Percentiles rank a stretch among this genome's conserved stretches.
These are phyloP conservation scores for Gymnoscelis rufifasciata DNA, from an alignment of 2,888 invertebrate species.

Conservation along the genomic window DNA sequence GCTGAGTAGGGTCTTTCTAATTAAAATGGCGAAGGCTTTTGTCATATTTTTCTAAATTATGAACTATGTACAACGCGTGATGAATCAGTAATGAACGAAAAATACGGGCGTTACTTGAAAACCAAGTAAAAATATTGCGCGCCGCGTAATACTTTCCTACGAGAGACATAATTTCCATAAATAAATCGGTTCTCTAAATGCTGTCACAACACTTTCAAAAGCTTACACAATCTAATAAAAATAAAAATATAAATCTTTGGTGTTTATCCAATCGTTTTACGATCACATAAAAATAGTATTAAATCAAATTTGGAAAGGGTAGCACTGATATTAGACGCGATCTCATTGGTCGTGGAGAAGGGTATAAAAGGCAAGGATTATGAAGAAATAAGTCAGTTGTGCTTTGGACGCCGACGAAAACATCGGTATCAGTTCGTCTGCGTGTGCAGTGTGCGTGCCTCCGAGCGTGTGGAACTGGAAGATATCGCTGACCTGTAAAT, in stretches of 20 bases:
- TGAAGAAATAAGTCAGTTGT: constrained; percentile 30
- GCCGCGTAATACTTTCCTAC: not conserved
- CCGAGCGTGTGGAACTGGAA: constrained; percentile 86
- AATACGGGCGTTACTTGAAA: constrained; percentile 15
- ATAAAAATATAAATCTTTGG: constrained; percentile 40
- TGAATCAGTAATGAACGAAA: not conserved
- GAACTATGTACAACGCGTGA: constrained; percentile 1
- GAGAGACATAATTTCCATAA: not conserved
- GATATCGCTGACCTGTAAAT: constrained; percentile 82
- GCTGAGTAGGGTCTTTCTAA: constrained; percentile 2
- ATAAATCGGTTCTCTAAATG: constrained; percentile 20
- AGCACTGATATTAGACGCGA: constrained; percentile 27
- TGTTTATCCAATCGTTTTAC: constrained; percentile 48
- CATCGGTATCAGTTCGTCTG: constrained; percentile 65
- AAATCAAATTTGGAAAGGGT: constrained; percentile 29
- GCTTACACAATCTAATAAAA: constrained; percentile 34
- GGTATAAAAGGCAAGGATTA: constrained; percentile 45
- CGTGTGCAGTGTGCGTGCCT: constrained; percentile 71
- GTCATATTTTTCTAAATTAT: constrained; percentile 1
- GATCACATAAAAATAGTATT: constrained; percentile 37
- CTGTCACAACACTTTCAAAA: constrained; percentile 47
- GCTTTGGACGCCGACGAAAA: constrained; percentile 45
- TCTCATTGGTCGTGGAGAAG: constrained; percentile 38
- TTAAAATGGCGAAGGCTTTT: constrained; percentile 2
- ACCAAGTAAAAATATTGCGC: constrained; percentile 2